Percentiles rank a stretch among this genome's conserved stretches.
phyloP scores from a whole-genome alignment of 2,113 vertebrate species.

The Arenaria interpres region DNA sequence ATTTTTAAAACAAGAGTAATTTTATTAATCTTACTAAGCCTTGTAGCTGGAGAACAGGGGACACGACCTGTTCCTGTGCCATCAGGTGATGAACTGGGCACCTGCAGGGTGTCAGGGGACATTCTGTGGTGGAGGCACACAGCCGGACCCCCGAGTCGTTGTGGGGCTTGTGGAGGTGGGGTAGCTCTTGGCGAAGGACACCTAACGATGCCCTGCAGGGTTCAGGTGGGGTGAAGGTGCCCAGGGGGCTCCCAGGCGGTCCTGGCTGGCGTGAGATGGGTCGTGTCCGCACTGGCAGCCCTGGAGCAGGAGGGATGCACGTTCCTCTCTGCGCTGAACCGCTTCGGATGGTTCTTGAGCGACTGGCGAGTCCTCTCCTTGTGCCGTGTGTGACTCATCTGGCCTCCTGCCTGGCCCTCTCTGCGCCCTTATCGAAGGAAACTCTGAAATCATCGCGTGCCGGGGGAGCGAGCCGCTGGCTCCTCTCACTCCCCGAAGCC shows the following conservation, averaged over 20 bases:
- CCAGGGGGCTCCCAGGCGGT: not conserved
- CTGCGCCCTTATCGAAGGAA: not conserved
- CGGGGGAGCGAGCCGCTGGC: not conserved
- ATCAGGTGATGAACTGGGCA: not conserved
- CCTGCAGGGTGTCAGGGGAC: rapidly evolving
- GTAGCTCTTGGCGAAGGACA: rapidly evolving
- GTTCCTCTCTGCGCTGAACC: rapidly evolving
- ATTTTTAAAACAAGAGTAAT: not conserved
- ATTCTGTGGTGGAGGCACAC: not conserved
- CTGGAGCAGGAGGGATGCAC: not conserved
- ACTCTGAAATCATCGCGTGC: not conserved
- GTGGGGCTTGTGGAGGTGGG: not conserved
- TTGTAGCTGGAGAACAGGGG: not conserved
- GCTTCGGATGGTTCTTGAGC: rapidly evolving
- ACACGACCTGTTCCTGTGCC: not conserved
- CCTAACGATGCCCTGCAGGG: rapidly evolving
- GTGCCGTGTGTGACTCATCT: not conserved
- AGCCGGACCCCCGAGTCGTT: rapidly evolving
- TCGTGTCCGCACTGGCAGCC: rapidly evolving
- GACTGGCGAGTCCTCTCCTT: not conserved
- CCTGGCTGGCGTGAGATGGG: rapidly evolving
- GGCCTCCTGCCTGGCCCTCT: not conserved
- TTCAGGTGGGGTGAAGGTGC: rapidly evolving
- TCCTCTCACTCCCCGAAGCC: not conserved
- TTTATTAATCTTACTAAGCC: not conserved